A percentile compares a stretch with the other conserved stretches of the same genome.
Conservation (phyloP, 2,888 invertebrate genomes). For the Caradrina clavipalpis region DNA sequence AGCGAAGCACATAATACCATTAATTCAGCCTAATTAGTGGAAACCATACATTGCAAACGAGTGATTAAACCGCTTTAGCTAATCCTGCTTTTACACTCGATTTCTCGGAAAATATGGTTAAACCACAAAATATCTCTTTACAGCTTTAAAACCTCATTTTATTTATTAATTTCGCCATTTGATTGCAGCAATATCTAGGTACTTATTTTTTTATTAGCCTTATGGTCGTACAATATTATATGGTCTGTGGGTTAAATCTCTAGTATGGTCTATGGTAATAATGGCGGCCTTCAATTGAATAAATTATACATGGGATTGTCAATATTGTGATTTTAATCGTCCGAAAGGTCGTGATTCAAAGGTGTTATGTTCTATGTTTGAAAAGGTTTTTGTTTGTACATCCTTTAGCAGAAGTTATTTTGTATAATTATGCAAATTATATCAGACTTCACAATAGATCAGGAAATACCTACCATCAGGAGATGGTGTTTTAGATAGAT, state of each 20-base stretch:
- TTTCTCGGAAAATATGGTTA: conserved; percentile 40
- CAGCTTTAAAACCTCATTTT: conserved; percentile 21
- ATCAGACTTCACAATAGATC: not conserved
- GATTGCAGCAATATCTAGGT: conserved; percentile 11
- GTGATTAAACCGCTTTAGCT: conserved; percentile 58
- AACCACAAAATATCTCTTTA: conserved; percentile 37
- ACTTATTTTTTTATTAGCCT: conserved; percentile 13
- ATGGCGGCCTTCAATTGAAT: conserved; percentile 24
- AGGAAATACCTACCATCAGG: not conserved
- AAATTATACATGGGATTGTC: conserved; percentile 5
- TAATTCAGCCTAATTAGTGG: conserved; percentile 72
- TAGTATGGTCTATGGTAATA: conserved; percentile 21
- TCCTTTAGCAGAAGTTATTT: not conserved
- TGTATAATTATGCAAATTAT: conserved; percentile 18
- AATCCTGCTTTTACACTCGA: conserved; percentile 52
- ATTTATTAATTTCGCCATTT: conserved; percentile 31
- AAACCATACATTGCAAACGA: conserved; percentile 67
- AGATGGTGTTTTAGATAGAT: not conserved
- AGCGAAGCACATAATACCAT: conserved; percentile 57
- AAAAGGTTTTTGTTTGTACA: conserved; percentile 15
- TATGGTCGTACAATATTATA: conserved; percentile 32
- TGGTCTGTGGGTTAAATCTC: conserved; percentile 1
- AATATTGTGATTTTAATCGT: conserved; percentile 19
- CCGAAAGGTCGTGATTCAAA: conserved; percentile 25
- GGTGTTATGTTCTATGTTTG: conserved; percentile 18